These are phyloP conservation scores for Drosophila kikkawai DNA, from an alignment of 1,140 invertebrate genomes.

Conservation along the genomic window DNA sequence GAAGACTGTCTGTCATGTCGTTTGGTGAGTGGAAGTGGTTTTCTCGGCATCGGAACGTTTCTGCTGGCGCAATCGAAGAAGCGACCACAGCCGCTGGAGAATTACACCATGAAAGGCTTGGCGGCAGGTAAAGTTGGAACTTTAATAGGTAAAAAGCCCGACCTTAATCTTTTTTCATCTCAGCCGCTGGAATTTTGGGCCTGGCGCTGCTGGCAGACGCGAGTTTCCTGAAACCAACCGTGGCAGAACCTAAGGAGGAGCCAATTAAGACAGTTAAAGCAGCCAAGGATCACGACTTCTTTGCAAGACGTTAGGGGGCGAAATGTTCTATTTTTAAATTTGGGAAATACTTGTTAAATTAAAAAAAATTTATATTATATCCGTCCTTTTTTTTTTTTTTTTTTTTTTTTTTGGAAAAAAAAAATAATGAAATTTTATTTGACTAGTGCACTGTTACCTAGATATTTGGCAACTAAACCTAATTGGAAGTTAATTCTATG, in stretches of 20 bases:
- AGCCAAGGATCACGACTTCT: slow-evolving; percentile 53
- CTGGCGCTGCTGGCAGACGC: slow-evolving; percentile 67
- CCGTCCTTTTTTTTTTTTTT: too few species aligned
- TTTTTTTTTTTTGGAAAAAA: too few species aligned
- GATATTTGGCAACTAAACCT: too few species aligned
- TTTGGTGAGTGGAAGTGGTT: slow-evolving; percentile 62
- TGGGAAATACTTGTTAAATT: neutral
- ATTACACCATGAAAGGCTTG: slow-evolving; percentile 66
- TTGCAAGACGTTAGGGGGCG: slow-evolving; percentile 45
- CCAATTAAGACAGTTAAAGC: slow-evolving; percentile 12
- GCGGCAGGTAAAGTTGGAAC: slow-evolving; percentile 47
- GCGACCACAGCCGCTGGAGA: slow-evolving; percentile 44
- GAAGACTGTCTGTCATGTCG: slow-evolving; percentile 64
- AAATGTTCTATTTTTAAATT: neutral
- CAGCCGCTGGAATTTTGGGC: slow-evolving; percentile 55
- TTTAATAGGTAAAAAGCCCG: neutral
- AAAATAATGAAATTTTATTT: too few species aligned
- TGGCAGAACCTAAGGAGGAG: slow-evolving; percentile 24
- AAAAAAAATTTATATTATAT: neutral
- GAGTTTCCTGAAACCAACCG: slow-evolving; percentile 54
- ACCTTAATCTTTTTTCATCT: neutral
- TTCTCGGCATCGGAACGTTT: slow-evolving; percentile 67
- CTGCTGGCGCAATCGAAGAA: slow-evolving; percentile 60
- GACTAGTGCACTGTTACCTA: too few species aligned
- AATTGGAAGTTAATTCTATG: too few species aligned